These are phyloP conservation scores for Tinea semifulvella DNA, from an alignment of 2,888 invertebrate genomes.

Conservation along the genomic window DNA sequence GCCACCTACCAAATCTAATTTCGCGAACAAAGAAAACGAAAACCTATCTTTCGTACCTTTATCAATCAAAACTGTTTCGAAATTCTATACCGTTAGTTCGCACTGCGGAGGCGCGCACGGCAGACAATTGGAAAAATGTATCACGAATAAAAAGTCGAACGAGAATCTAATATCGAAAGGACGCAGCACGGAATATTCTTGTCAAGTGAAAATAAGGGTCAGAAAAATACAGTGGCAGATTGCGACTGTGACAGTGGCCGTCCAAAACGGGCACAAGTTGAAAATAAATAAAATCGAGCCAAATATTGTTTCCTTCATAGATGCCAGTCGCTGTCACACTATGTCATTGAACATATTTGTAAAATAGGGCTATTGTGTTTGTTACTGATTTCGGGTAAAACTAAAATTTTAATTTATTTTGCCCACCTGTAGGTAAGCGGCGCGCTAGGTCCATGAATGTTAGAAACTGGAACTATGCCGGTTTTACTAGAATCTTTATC, in stretches of 20 bases:
- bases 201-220: slow-evolving; percentile 65
- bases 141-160: slow-evolving; percentile 47
- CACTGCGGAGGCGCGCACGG: slow-evolving; percentile 44
- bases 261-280: slow-evolving; percentile 47
- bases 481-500: too few relatives aligned
- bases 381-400: background rate
- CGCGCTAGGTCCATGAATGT: too few relatives aligned
- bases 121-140: slow-evolving; percentile 30
- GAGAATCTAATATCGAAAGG: slow-evolving; percentile 62
- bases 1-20: slow-evolving; percentile 59
- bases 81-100: slow-evolving; percentile 62
- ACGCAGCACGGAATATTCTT: slow-evolving; percentile 55
- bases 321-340: slow-evolving; percentile 21
- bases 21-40: slow-evolving; percentile 63
- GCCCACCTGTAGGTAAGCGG: too few relatives aligned
- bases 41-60: slow-evolving; percentile 65
- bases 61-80: slow-evolving; percentile 65
- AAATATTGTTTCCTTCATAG: slow-evolving; percentile 40
- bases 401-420: too few relatives aligned
- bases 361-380: slow-evolving; percentile 35
- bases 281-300: slow-evolving; percentile 57
- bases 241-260: slow-evolving; percentile 60
- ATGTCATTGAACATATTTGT: slow-evolving; percentile 47
- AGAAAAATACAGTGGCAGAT: slow-evolving; percentile 60
- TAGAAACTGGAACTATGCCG: too few relatives aligned